These are phyloP conservation scores for Xiphorhynchus elegans DNA, from an alignment of 2,113 vertebrate genomes.

Conservation along the genomic window DNA sequence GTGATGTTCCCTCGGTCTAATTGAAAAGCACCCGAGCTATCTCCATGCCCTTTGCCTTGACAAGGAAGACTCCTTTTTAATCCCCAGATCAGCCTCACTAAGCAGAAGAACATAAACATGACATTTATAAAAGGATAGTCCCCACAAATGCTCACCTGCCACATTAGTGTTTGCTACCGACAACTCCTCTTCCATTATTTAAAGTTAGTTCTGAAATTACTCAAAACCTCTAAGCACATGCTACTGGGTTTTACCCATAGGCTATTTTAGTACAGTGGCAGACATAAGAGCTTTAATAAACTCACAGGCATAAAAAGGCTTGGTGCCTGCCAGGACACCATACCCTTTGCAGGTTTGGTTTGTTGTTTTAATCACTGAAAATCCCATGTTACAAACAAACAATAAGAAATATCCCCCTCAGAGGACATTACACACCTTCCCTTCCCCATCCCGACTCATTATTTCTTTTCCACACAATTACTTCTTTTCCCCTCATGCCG, in stretches of 20 bases:
- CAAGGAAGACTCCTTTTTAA: neutral
- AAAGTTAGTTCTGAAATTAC: neutral
- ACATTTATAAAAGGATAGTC: neutral
- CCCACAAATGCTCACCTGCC: neutral
- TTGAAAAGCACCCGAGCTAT: neutral
- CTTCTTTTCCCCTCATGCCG: neutral
- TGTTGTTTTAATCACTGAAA: neutral
- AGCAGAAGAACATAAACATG: neutral
- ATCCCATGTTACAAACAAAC: neutral
- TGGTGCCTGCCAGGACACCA: neutral
- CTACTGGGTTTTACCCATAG: neutral
- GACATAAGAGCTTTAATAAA: neutral
- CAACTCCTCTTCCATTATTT: neutral
- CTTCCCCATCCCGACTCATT: neutral
- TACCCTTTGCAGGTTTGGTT: neutral
- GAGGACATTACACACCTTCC: neutral
- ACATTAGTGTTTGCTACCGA: rapidly evolving
- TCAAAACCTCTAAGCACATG: neutral
- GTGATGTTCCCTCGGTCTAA: neutral
- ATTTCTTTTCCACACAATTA: neutral
- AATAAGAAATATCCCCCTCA: neutral
- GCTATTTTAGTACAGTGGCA: neutral
- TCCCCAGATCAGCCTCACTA: constrained; percentile 15
- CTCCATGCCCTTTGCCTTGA: neutral
- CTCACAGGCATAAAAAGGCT: neutral